Evolutionary conservation across 2,797 vertebrate genomes (phyloP).

Genomic region (Anabacerthia variegaticeps): DNA sequence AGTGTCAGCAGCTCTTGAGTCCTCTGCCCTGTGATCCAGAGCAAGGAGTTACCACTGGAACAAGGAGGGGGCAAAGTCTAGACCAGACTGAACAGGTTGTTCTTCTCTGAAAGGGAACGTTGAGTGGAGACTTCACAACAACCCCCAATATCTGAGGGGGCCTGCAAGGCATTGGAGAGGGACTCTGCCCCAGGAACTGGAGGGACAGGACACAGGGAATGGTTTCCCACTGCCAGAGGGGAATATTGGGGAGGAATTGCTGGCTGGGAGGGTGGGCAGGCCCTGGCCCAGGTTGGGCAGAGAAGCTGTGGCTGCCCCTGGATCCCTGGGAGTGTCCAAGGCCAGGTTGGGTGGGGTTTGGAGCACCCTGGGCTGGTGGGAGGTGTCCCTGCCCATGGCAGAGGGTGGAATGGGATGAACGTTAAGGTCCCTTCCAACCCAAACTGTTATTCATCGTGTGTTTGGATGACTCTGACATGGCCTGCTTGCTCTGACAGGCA

Average conservation of each 20-base stretch:
- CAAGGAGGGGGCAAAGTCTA: not conserved
- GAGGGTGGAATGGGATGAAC: fast-evolving
- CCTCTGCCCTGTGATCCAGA: not conserved
- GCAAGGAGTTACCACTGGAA: not conserved
- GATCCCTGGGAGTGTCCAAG: not conserved
- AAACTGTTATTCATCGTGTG: not conserved
- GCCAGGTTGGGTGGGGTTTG: not conserved
- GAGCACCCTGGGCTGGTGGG: fast-evolving
- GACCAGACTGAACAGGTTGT: not conserved
- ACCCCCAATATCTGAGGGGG: no score
- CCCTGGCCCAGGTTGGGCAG: not conserved
- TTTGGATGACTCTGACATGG: fast-evolving
- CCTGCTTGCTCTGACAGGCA: not conserved
- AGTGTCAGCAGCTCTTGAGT: not conserved
- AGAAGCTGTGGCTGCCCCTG: not conserved
- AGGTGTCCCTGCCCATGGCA: not conserved
- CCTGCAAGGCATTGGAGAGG: not conserved
- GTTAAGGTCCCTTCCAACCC: not conserved
- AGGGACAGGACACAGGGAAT: fast-evolving
- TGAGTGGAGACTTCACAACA: not conserved
- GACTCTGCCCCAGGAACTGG: not conserved
- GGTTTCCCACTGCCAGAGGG: not conserved
- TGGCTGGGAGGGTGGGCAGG: not conserved
- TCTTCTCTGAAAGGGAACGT: not conserved
- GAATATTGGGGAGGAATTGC: not conserved